Evolutionary conservation across 1,140 invertebrate species (phyloP), one percentile per base, ranked within the genome.

Genomic region (Phymastichus coffea): DNA sequence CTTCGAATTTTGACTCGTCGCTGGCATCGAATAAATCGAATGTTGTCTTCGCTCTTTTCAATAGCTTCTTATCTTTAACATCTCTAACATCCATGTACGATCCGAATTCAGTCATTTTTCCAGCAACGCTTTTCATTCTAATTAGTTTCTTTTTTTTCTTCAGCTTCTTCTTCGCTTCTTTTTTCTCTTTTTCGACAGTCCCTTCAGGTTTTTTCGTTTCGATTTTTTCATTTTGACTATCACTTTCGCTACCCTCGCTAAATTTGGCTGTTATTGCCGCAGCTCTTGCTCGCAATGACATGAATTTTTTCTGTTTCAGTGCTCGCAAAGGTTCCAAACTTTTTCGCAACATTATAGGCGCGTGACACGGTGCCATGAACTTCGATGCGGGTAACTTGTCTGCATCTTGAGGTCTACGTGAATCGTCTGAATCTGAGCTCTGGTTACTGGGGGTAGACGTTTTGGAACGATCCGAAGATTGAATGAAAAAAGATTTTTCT

Each of bases 321-420:
- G 71, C 69, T 46, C 68, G 68, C 1, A 80, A 43, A 7, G 73
- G 73, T 6, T 79, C 76, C n/a, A 79, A 66, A 55, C 68, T 78
- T 1, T 69, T 73, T 4, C 63, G 54, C 14, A 72, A 62, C 37
- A 75, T 44, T 3, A 74, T 61, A 1, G 77, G 75, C 2, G 68
- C 63, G 38, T 78, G 74, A 56, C 74, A 78, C 2, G 77, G 71
- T 6, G 73, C 74, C 15, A 70, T 57, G 12, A 67, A 57, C 57
- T 74, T 73, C 0, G 63, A 69, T 33, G 57, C 61, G 0, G 65
- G 35, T 7, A 67, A 63, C 38, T 69, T 52, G 7, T 72, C 63
- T 1, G 48, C 22, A 48, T 33, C 44, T 40, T 68, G 56, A 48
- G 10, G 3, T n/a, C n/a, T n/a, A 30, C 38, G 7, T 30, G 57